Evolutionary conservation across 2,888 invertebrate genomes (phyloP), one percentile per base, ranked within the genome.

Genomic region (Drosophila lutescens): DNA sequence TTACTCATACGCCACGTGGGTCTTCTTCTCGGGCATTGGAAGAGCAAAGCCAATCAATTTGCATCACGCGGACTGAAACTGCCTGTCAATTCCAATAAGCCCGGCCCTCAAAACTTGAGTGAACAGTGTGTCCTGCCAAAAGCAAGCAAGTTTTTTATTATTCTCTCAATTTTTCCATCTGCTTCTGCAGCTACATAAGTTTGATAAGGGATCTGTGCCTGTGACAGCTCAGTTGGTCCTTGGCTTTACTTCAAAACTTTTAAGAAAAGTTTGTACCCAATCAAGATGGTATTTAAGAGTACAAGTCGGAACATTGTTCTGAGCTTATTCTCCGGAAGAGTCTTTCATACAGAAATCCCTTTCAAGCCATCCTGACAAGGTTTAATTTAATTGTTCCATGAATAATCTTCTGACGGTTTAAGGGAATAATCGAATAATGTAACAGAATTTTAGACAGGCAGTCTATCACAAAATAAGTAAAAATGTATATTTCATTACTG

Each of bases 41-140:
- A 4, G 32, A 12, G 43, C n/a, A 56, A 50, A 68, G 65, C 47
- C 75, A 78, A 83, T 83, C 84, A 73, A 81, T 84, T 81, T 79
- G 44, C 49, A 54, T 57, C 15, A 50, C 59, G 57, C 62, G 2
- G 15, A 17, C 38, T 46, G 9, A 20, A 55, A 40, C n/a, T 38
- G 56, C 62, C 75, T 86, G 79, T 80, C 86, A 83, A 76, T 83
- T 77, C 70, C 71, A 77, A 74, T 83, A 70, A 78, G 73, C 62
- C 57, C 12, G 23, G 36, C 68, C 61, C 66, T 70, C 54, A 62
- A 59, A 60, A 66, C 46, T 54, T 54, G 47, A 54, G 26, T 54
- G 66, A 44, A 54, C 30, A 54, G 10, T 46, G 38, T 36, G 54
- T 63, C 30, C 47, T 53, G 65, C 15, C 63, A 47, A 40, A 62